Evolutionary conservation across 1,140 invertebrate species (phyloP).

Genomic region (Mya arenaria): DNA sequence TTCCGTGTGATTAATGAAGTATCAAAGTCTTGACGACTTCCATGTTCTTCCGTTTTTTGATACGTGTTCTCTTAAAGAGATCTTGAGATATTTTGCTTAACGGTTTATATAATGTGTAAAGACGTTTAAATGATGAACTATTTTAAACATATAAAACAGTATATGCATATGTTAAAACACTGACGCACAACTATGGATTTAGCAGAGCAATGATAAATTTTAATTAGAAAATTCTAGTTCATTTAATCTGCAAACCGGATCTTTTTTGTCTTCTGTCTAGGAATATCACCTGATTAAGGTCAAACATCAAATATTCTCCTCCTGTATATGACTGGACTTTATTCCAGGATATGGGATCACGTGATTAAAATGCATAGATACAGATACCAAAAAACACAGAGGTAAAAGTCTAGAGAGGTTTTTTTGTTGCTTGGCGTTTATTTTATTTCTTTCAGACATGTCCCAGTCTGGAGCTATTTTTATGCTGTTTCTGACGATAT

Average conservation of each 20-base stretch:
- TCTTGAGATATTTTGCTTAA: no score
- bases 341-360: no score
- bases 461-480: constrained; percentile 5
- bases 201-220: constrained; percentile 6
- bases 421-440: constrained; percentile 9
- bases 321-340: no score
- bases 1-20: no score
- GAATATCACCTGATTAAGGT: no score
- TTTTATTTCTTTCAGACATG: constrained; percentile 13
- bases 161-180: constrained; percentile 4
- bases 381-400: background rate
- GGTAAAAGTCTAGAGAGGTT: constrained; percentile 3
- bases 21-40: no score
- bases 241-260: background rate
- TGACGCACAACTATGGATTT: background rate
- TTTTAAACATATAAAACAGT: background rate
- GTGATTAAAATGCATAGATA: no score
- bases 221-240: constrained; percentile 8
- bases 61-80: no score
- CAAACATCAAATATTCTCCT: no score
- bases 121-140: background rate
- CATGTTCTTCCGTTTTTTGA: background rate
- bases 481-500: no score
- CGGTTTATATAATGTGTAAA: no score
- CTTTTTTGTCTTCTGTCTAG: background rate